A percentile compares a stretch with the other conserved stretches of the same genome.
Evolutionary conservation across 2,797 vertebrate genomes (phyloP).

Genomic region (Erithacus rubecula): DNA sequence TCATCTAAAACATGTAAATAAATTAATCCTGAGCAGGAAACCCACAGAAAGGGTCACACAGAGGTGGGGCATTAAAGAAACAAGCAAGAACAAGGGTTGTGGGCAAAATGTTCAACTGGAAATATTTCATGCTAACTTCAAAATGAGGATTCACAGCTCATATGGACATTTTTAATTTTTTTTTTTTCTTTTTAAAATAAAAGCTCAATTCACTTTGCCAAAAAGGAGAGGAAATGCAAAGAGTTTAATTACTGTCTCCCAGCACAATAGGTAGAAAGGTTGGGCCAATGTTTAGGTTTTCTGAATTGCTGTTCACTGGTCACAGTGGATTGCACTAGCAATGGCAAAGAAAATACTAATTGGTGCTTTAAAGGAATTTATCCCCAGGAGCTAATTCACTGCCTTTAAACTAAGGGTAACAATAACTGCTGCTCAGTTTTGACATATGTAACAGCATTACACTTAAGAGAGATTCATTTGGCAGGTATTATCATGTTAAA

Average conservation of each 20-base stretch:
- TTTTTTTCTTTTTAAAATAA: background rate
- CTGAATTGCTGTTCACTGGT: background rate
- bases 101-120: background rate
- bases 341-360: background rate
- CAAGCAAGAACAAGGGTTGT: background rate
- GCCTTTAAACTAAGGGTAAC: background rate
- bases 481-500: background rate
- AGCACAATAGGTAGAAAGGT: background rate
- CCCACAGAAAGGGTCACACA: background rate
- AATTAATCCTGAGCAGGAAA: background rate
- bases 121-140: background rate
- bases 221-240: background rate
- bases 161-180: background rate
- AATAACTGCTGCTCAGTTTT: conserved; percentile 6
- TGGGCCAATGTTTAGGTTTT: background rate
- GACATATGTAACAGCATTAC: background rate
- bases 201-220: background rate
- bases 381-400: conserved; percentile 14
- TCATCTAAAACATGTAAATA: background rate
- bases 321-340: background rate
- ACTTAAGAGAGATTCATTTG: conserved; percentile 14
- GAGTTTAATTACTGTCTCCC: background rate
- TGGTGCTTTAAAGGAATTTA: background rate
- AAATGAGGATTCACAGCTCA: background rate
- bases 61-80: background rate